Evolutionary conservation across 2,113 vertebrate species (phyloP).

Genomic region (Panthera tigris): DNA sequence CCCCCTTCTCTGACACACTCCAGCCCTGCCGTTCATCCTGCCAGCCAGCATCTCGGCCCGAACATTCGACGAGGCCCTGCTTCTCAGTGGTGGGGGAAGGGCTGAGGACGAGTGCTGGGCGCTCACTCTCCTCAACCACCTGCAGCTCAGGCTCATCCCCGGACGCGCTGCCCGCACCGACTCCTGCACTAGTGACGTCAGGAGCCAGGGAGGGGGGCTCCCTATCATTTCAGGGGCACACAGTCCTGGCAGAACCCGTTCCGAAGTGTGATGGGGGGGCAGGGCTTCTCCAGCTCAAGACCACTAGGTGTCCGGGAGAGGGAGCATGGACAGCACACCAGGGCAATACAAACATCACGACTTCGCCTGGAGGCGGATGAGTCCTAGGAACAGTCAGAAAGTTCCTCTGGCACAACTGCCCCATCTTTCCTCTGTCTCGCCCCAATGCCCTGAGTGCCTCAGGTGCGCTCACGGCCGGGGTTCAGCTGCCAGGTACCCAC

Average conservation of each 20-base stretch:
- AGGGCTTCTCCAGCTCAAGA: not conserved
- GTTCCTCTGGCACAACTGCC: not conserved
- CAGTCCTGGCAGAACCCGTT: not conserved
- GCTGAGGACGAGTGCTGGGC: too few relatives aligned
- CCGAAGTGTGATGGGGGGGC: not conserved
- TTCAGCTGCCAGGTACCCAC: not conserved
- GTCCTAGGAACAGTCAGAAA: not conserved
- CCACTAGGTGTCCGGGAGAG: too few relatives aligned
- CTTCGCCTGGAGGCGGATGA: not conserved
- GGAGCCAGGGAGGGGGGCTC: too few relatives aligned
- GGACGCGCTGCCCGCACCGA: not conserved
- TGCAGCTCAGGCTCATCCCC: not conserved
- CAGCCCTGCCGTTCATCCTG: not conserved
- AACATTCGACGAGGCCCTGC: too few relatives aligned
- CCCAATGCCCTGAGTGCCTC: fast-evolving
- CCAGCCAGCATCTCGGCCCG: too few relatives aligned
- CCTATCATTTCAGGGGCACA: not conserved
- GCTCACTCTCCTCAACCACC: not conserved
- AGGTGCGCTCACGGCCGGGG: fast-evolving
- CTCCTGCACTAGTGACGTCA: not conserved
- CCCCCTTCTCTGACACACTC: not conserved
- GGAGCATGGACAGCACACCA: not conserved
- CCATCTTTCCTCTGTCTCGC: too few relatives aligned
- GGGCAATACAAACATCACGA: not conserved
- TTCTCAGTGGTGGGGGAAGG: fast-evolving